These are phyloP conservation scores for Diarsia mendica DNA, from an alignment of 2,888 invertebrate species.

Conservation along the genomic window DNA sequence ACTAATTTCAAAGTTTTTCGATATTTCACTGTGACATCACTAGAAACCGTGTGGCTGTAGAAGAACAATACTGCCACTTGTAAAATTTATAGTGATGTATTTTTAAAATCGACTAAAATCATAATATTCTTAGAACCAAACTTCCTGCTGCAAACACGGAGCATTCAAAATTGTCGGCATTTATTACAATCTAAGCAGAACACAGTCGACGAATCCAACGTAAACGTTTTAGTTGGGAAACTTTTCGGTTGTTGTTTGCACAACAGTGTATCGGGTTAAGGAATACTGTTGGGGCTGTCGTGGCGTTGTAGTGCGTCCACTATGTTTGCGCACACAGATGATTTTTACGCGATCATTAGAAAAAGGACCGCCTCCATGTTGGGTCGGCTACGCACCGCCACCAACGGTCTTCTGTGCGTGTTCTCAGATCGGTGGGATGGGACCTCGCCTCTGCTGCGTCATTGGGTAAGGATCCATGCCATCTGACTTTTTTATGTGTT, in stretches of 20 bases:
- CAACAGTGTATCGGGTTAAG: too few species aligned
- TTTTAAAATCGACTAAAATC: constrained; percentile 5
- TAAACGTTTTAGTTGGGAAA: not conserved
- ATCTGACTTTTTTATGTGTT: too few species aligned
- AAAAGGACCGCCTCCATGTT: too few species aligned
- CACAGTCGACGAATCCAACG: not conserved
- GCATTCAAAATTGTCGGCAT: not conserved
- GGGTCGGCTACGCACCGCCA: too few species aligned
- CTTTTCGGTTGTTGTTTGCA: not conserved
- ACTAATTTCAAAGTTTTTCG: not conserved
- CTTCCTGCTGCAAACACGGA: not conserved
- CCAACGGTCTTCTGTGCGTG: too few species aligned
- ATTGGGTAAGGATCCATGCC: too few species aligned
- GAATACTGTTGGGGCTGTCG: too few species aligned
- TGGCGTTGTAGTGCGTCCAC: too few species aligned
- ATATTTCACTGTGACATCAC: not conserved
- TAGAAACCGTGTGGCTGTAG: not conserved
- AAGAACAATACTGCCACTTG: not conserved
- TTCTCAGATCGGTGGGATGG: too few species aligned
- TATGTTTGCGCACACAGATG: too few species aligned
- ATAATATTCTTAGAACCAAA: not conserved
- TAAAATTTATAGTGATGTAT: not conserved
- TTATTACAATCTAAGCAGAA: not conserved
- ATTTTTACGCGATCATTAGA: too few species aligned
- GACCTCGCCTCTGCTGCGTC: too few species aligned